Conservation (phyloP, 2,888 invertebrate species). For the Ligdia adustata region DNA sequence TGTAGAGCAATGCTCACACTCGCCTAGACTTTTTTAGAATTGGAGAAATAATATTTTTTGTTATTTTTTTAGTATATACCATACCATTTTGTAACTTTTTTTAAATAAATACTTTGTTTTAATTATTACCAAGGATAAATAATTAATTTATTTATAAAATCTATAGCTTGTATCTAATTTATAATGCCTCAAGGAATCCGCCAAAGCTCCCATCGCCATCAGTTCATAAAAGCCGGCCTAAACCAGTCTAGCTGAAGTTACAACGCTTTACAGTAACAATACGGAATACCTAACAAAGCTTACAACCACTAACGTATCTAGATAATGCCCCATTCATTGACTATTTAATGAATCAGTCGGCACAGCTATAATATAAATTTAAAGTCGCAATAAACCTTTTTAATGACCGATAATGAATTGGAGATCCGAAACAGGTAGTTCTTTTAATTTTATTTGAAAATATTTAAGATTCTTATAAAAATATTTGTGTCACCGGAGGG, state of each 20-base stretch:
- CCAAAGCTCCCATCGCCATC: slow-evolving; percentile 2
- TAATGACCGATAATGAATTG: slow-evolving; percentile 78
- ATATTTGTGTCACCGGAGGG: slow-evolving; percentile 56
- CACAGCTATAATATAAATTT: slow-evolving; percentile 61
- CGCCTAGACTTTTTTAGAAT: too few species aligned
- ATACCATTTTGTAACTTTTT: too few species aligned
- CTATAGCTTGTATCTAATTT: too few species aligned
- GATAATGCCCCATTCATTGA: slow-evolving; percentile 57
- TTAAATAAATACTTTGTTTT: too few species aligned
- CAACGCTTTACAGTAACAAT: slow-evolving; percentile 40
- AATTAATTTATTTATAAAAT: too few species aligned
- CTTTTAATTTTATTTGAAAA: slow-evolving; percentile 47
- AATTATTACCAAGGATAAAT: too few species aligned
- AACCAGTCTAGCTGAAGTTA: slow-evolving; percentile 11
- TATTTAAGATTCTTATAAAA: slow-evolving; percentile 64
- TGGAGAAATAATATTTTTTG: too few species aligned
- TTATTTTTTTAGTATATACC: too few species aligned
- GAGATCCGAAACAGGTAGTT: slow-evolving; percentile 73
- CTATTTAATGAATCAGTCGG: slow-evolving; percentile 72
- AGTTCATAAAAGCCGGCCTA: neutral
- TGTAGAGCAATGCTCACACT: too few species aligned
- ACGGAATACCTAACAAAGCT: slow-evolving; percentile 46
- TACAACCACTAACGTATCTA: slow-evolving; percentile 28
- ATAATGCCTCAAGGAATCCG: too few species aligned
- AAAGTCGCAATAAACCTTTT: slow-evolving; percentile 67